Evolutionary conservation across 2,888 invertebrate genomes (phyloP).

Genomic region (Napeogenes inachia): DNA sequence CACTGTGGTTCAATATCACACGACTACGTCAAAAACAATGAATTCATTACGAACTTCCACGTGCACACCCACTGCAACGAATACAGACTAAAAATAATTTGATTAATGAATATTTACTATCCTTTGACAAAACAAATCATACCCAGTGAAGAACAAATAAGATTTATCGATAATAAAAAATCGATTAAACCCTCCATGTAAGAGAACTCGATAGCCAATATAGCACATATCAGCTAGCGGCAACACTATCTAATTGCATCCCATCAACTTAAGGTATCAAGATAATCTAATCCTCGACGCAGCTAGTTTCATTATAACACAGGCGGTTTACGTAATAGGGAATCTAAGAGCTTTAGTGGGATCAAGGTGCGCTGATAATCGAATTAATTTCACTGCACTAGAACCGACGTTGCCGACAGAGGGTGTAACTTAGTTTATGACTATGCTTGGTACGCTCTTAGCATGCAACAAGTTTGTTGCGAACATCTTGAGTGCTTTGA

Average conservation of each 20-base stretch:
- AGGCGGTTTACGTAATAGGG: conserved; percentile 52
- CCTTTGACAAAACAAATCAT: too few relatives aligned
- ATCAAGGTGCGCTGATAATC: conserved; percentile 74
- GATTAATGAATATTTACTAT: conserved; percentile 19
- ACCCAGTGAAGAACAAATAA: too few relatives aligned
- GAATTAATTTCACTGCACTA: conserved; percentile 71
- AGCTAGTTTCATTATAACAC: conserved; percentile 45
- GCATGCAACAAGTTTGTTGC: conserved; percentile 72
- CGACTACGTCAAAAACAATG: conserved; percentile 70
- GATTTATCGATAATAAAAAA: too few relatives aligned
- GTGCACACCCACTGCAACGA: conserved; percentile 49
- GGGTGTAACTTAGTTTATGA: conserved; percentile 74
- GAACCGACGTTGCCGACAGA: conserved; percentile 65
- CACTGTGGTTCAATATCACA: conserved; percentile 70
- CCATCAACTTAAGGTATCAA: conserved; percentile 7
- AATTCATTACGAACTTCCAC: conserved; percentile 67
- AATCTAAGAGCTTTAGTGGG: conserved; percentile 60
- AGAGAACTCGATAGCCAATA: too few relatives aligned
- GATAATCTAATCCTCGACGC: conserved; percentile 16
- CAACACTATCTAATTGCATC: conserved; percentile 2
- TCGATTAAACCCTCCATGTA: too few relatives aligned
- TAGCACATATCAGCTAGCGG: too few relatives aligned
- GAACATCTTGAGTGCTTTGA: conserved; percentile 71
- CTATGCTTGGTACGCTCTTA: conserved; percentile 67
- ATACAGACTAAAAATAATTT: conserved; percentile 49